Conservation (phyloP, 2,797 vertebrate genomes). For the Mionectes olivaceus region DNA sequence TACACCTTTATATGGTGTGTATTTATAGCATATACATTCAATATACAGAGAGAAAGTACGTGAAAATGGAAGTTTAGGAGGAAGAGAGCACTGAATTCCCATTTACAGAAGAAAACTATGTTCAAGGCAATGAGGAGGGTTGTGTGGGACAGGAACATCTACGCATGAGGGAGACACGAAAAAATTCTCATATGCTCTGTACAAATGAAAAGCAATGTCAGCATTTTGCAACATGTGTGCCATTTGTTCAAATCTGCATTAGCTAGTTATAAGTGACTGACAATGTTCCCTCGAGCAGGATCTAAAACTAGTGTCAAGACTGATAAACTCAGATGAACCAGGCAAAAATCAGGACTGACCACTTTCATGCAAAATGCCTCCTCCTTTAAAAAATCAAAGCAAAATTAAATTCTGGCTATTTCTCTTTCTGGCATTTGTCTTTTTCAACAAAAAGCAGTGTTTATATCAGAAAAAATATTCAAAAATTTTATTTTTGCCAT, state of each 20-base stretch:
- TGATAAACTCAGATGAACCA: background rate
- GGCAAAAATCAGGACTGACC: background rate
- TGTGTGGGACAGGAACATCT: background rate
- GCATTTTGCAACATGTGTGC: background rate
- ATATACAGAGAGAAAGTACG: background rate
- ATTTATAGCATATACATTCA: background rate
- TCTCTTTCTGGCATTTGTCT: background rate
- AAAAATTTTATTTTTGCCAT: background rate
- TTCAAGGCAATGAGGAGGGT: background rate
- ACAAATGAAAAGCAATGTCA: background rate
- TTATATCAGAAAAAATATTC: background rate
- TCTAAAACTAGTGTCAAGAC: background rate
- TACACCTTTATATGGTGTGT: background rate
- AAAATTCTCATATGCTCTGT: background rate
- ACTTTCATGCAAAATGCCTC: background rate
- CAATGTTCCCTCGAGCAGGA: background rate
- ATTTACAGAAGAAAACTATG: background rate
- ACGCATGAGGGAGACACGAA: background rate
- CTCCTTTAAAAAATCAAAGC: background rate
- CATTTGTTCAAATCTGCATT: background rate
- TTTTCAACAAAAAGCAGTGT: background rate
- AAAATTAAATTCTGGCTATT: background rate
- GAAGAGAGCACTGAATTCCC: background rate
- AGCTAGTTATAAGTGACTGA: background rate
- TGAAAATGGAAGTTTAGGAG: background rate